These are phyloP conservation scores for Drosophila sproati DNA, from an alignment of 1,140 invertebrate genomes.

Conservation along the genomic window DNA sequence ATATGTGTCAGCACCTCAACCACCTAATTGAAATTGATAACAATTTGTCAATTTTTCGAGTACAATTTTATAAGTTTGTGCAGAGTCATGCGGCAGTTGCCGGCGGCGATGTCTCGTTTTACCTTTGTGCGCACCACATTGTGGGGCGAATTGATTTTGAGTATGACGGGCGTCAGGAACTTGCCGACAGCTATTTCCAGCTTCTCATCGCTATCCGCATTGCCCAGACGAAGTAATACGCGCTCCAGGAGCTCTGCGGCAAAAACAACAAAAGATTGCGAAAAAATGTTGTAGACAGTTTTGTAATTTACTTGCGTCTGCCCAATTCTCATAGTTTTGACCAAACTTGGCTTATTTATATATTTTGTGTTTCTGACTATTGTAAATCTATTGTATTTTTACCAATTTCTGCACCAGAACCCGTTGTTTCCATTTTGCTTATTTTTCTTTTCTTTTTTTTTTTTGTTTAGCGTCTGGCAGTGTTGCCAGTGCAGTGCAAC, in stretches of 20 bases:
- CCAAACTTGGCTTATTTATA: not conserved
- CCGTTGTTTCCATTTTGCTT: conserved; percentile 76
- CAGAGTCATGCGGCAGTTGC: conserved; percentile 41
- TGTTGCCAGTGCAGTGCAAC: conserved; percentile 38
- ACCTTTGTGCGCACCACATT: conserved; percentile 93
- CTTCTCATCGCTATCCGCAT: conserved; percentile 95
- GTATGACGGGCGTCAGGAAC: conserved; percentile 94
- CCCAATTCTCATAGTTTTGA: not conserved
- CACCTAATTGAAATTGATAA: conserved; percentile 86
- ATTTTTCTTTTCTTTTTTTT: conserved; percentile 41
- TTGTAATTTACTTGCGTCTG: not conserved
- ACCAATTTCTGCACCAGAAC: conserved; percentile 78
- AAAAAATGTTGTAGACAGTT: conserved; percentile 22
- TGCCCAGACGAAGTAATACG: conserved; percentile 94
- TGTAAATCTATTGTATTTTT: conserved; percentile 32
- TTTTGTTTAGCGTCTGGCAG: conserved; percentile 50
- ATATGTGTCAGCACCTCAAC: conserved; percentile 97
- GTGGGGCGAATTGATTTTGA: conserved; percentile 94
- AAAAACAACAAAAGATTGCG: conserved; percentile 16
- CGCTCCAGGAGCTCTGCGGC: conserved; percentile 92
- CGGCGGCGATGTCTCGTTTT: not conserved
- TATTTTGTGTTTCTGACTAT: not conserved
- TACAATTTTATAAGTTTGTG: conserved; percentile 35
- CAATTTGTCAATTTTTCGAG: conserved; percentile 18
- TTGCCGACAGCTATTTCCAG: conserved; percentile 92